phyloP scores from a whole-genome alignment of 2,888 invertebrate species.

The Melieria crassipennis region DNA sequence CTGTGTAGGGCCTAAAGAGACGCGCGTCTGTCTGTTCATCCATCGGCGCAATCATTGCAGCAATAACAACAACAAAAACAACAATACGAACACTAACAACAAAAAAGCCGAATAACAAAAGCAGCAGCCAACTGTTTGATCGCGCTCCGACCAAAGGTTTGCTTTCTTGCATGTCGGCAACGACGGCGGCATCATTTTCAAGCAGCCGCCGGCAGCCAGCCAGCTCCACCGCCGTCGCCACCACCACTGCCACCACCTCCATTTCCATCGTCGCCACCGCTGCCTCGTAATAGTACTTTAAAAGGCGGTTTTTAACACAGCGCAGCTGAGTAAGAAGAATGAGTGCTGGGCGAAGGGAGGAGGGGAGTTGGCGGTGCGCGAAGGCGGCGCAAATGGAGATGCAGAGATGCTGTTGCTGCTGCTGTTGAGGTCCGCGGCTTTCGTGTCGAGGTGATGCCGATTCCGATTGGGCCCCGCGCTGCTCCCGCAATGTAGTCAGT shows the following conservation, averaged over 20 bases:
- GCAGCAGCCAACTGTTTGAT: no score
- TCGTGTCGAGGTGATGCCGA: conserved; percentile 23
- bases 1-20: conserved; percentile 41
- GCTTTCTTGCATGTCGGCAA: conserved; percentile 14
- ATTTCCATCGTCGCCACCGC: neutral
- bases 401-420: conserved; percentile 16
- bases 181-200: conserved; percentile 42
- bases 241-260: no score
- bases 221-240: neutral
- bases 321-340: no score
- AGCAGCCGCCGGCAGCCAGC: conserved; percentile 37
- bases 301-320: no score
- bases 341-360: no score
- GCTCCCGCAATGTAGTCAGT: no score
- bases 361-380: no score
- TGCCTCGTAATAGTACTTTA: no score
- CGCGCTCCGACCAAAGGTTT: neutral
- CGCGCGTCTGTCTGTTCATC: neutral
- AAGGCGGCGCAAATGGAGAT: no score
- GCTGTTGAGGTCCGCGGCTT: conserved; percentile 12
- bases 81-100: no score
- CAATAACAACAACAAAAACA: no score
- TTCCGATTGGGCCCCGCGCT: neutral
- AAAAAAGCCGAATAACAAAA: no score
- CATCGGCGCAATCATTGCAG: neutral